phyloP scores from a whole-genome alignment of 2,888 invertebrate species.

The Alsophila aescularia region DNA sequence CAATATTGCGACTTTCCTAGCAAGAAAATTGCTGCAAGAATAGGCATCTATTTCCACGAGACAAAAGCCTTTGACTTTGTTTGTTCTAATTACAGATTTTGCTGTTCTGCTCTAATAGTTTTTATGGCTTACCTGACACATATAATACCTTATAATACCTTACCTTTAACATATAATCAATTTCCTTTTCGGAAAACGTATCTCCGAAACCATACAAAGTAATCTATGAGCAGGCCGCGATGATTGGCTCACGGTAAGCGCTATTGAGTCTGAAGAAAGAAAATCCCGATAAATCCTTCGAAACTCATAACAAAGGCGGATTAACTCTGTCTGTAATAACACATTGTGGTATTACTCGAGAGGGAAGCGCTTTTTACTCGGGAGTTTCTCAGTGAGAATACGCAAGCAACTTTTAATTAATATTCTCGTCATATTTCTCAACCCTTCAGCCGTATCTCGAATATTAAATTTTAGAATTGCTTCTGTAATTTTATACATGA shows the following conservation, averaged over 20 bases:
- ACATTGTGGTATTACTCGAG: conserved; percentile 58
- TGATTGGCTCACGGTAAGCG: conserved; percentile 48
- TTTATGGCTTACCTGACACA: conserved; percentile 10
- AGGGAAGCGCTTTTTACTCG: conserved; percentile 54
- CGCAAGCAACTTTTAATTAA: conserved; percentile 51
- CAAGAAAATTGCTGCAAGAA: conserved; percentile 25
- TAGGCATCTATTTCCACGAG: conserved; percentile 18
- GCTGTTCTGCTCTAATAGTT: conserved; percentile 13
- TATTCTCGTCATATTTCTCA: conserved; percentile 42
- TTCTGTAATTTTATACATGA: conserved; percentile 28
- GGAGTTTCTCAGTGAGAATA: conserved; percentile 39
- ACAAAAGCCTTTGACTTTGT: conserved; percentile 28
- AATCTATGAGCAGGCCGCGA: conserved; percentile 23
- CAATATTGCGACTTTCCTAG: conserved; percentile 31
- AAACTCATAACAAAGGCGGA: conserved; percentile 71
- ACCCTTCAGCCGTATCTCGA: conserved; percentile 32
- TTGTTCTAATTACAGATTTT: conserved; percentile 26
- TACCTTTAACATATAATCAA: too few relatives aligned
- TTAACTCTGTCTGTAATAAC: conserved; percentile 67
- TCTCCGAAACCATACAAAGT: conserved; percentile 18
- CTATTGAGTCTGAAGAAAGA: conserved; percentile 57
- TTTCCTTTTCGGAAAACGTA: conserved; percentile 23
- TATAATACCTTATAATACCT: too few relatives aligned
- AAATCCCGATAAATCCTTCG: conserved; percentile 61
- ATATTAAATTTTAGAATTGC: conserved; percentile 35